phyloP scores from a whole-genome alignment of 1,140 invertebrate species.

The Drosophila bifasciata region DNA sequence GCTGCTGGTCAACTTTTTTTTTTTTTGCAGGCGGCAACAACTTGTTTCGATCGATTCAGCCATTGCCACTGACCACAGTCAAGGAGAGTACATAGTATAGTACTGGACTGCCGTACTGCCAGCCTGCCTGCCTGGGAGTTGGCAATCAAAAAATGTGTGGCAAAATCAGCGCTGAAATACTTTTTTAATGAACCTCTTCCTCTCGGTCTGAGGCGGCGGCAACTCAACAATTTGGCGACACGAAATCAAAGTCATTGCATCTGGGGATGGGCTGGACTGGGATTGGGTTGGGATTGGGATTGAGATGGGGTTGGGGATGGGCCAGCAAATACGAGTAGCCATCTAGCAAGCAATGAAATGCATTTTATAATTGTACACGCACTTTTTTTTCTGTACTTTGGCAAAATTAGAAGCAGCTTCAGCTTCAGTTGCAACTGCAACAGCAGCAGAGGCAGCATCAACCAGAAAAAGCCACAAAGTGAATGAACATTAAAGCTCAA shows the following conservation, averaged over 20 bases:
- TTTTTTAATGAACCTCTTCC: constrained; percentile 81
- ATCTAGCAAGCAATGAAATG: constrained; percentile 57
- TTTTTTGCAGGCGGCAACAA: constrained; percentile 43
- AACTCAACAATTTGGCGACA: constrained; percentile 73
- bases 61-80: constrained; percentile 49
- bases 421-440: constrained; percentile 4
- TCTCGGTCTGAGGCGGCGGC: constrained; percentile 38
- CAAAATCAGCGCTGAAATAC: constrained; percentile 76
- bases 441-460: constrained; percentile 1
- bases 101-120: constrained; percentile 5
- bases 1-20: constrained; percentile 49
- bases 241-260: constrained; percentile 78
- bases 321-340: constrained; percentile 36
- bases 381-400: constrained; percentile 78
- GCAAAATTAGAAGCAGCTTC: constrained; percentile 65
- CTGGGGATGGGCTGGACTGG: constrained; percentile 14
- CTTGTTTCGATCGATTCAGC: constrained; percentile 63
- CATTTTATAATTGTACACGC: constrained; percentile 78
- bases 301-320: constrained; percentile 15
- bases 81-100: too few relatives aligned
- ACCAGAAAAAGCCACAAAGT: constrained; percentile 30
- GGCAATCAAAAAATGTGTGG: constrained; percentile 80
- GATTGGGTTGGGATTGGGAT: constrained; percentile 2
- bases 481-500: constrained; percentile 80
- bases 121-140: constrained; percentile 26